These are phyloP conservation scores for Corythornis vintsioides DNA, from an alignment of 2,113 vertebrate species.

Conservation along the genomic window DNA sequence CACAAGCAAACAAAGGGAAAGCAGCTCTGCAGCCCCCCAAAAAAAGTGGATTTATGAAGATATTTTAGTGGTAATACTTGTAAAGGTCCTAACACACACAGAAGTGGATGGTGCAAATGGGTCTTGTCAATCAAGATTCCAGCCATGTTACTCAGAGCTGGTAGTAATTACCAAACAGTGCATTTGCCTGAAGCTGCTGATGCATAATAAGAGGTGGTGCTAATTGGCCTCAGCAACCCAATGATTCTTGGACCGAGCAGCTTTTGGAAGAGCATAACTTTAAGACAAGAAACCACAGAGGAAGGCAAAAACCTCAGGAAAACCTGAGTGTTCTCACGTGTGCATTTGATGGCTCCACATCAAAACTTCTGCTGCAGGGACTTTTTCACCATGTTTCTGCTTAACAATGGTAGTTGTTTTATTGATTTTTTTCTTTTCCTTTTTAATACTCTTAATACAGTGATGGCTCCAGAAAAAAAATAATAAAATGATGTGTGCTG, in stretches of 20 bases:
- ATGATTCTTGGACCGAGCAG: neutral
- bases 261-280: neutral
- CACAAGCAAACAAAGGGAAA: constrained; percentile 35
- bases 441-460: constrained; percentile 5
- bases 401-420: constrained; percentile 18
- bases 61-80: neutral
- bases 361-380: neutral
- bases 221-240: neutral
- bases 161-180: neutral
- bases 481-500: neutral
- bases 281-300: neutral
- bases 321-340: neutral
- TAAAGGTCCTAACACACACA: neutral
- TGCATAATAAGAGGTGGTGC: neutral
- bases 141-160: neutral
- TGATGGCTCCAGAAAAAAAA: neutral
- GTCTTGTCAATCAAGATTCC: constrained; percentile 7
- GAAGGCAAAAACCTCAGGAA: neutral
- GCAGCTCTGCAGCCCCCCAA: neutral
- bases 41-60: neutral
- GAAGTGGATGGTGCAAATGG: neutral
- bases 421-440: neutral
- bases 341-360: neutral
- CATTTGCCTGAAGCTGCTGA: neutral
- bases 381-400: neutral